Evolutionary conservation across 1,140 invertebrate genomes (phyloP).

Genomic region (Galleria mellonella): DNA sequence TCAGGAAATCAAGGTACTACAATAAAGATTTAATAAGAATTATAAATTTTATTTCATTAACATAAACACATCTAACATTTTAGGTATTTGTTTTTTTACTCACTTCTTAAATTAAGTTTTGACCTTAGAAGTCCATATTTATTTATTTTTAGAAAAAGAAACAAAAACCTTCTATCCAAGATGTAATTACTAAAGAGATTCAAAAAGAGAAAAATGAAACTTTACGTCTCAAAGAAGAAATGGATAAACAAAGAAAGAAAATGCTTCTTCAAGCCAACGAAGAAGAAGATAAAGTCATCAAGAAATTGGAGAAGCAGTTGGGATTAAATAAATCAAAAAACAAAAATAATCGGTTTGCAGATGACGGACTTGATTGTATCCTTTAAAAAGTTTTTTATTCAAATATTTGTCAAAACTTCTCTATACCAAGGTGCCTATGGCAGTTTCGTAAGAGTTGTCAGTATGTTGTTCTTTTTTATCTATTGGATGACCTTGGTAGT

Average conservation of each 20-base stretch:
- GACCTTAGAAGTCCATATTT: no score
- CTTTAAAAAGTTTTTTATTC: no score
- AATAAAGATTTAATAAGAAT: neutral
- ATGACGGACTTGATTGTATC: slow-evolving; percentile 93
- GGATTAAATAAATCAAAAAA: slow-evolving; percentile 87
- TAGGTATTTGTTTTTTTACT: no score
- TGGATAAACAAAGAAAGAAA: slow-evolving; percentile 74
- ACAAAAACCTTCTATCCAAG: slow-evolving; percentile 24
- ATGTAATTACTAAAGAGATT: slow-evolving; percentile 40
- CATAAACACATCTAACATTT: neutral
- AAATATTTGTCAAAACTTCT: slow-evolving; percentile 4
- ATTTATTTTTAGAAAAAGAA: slow-evolving; percentile 36
- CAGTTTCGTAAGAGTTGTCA: no score
- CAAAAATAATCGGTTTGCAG: slow-evolving; percentile 84
- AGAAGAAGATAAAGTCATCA: slow-evolving; percentile 87
- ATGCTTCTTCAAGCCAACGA: slow-evolving; percentile 82
- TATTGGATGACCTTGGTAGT: no score
- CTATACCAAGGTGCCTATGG: no score
- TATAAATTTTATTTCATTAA: neutral
- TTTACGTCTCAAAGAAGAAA: slow-evolving; percentile 40
- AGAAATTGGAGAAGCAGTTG: slow-evolving; percentile 87
- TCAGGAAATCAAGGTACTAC: slow-evolving; percentile 25
- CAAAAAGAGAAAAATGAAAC: slow-evolving; percentile 46
- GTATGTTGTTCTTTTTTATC: no score
- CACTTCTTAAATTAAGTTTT: no score